These are phyloP conservation scores for Tenthredo scrophulariae DNA, from an alignment of 2,888 invertebrate genomes.

Conservation along the genomic window DNA sequence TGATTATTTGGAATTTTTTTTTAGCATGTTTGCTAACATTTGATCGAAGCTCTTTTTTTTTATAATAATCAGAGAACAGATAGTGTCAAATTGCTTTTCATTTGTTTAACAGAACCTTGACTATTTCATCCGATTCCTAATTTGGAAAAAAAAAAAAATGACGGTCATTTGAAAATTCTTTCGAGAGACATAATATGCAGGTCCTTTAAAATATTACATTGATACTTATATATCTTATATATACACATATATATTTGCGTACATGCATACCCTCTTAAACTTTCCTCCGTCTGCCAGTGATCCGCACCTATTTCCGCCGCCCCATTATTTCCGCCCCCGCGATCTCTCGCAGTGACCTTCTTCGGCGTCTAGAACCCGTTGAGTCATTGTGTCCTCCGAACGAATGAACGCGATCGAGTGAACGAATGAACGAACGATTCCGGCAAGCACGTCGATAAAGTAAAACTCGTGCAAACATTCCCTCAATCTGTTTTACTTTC, in stretches of 20 bases:
- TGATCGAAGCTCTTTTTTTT: no score
- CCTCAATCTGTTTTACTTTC: not conserved
- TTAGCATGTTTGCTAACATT: no score
- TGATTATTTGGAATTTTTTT: no score
- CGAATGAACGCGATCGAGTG: slow-evolving; percentile 30
- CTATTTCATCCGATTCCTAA: no score
- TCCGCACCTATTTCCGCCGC: not conserved
- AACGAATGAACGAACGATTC: slow-evolving; percentile 38
- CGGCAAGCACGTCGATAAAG: slow-evolving; percentile 35
- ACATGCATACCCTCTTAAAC: not conserved
- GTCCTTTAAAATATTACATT: no score
- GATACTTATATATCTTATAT: no score
- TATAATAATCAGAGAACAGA: no score
- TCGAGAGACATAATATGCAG: not conserved
- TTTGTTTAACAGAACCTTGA: no score
- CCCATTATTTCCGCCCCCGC: slow-evolving; percentile 12
- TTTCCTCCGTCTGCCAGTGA: not conserved
- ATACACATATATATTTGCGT: not conserved
- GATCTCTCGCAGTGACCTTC: not conserved
- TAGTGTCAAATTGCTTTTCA: no score
- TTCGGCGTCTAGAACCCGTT: slow-evolving; percentile 7
- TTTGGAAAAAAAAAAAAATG: not conserved
- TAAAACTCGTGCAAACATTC: slow-evolving; percentile 30
- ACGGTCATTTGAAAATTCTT: not conserved
- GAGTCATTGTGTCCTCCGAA: slow-evolving; percentile 29